Base-by-base conservation (phyloP, 1,140 invertebrate species). In the Samia ricini region DNA sequence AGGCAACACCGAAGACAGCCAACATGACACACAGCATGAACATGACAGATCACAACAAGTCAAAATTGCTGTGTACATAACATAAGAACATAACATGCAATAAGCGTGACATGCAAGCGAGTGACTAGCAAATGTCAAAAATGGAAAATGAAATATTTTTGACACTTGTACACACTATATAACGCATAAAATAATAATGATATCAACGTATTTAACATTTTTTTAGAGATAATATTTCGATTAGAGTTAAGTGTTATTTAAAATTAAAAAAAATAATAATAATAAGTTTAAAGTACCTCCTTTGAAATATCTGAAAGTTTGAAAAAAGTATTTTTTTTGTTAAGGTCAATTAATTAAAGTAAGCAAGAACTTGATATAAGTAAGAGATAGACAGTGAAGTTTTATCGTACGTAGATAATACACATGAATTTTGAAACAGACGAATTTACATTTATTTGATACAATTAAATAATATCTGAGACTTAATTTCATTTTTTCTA, bases 271-370 rank as follows among this genome's bases (percentile, higher is more conserved):
- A 42, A 42, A 42, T 36, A 42, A 15, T 3, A 42, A 76, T 68
- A 76, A 78, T 77, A 82, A 72, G 69, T 72, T 69, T 68, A 83
- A 73, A 79, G 52, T 71, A 74, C 71, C 68, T 49, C 58, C 52
- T 85, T 83, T 81, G 68, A 63, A 58, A 81, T 77, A 88, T 90
- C 88, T 90, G 88, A 88, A 90, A 90, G 74, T 83, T 81, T 42
- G 33, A 42, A 42, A 81, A 83, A 77, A 76, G 64, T 72, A 75
- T 83, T 74, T 74, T 79, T 78, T 15, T 76, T 80, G 77, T n/a
- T n/a, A n/a, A n/a, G n/a, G n/a, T n/a, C 7, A 42, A 15, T 42
- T 15, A 42, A 42, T 15, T 42, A 15, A 42, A 15, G 33, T 42
- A 42, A 42, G 33, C 15, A 42, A 42, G 33, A 42, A 10, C 1